These are phyloP conservation scores for Speoplatyrhinus poulsoni DNA, from an alignment of 2,113 vertebrate species.

Conservation along the genomic window DNA sequence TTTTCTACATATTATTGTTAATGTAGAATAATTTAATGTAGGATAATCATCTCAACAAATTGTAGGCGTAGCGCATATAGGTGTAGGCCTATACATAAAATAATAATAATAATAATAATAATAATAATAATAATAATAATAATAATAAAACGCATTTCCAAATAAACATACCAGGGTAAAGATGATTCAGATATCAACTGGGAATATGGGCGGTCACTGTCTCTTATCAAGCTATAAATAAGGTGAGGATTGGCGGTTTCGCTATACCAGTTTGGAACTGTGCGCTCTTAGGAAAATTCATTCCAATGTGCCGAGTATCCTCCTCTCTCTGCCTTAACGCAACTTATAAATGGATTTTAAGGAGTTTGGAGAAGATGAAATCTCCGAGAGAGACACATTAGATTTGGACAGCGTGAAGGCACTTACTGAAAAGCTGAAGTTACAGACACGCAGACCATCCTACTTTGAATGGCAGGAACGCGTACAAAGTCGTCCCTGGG, in stretches of 20 bases:
- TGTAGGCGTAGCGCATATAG: too few species aligned
- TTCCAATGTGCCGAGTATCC: slow-evolving; percentile 43
- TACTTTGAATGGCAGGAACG: slow-evolving; percentile 91
- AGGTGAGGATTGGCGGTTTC: slow-evolving; percentile 50
- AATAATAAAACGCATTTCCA: too few species aligned
- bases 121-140: background rate
- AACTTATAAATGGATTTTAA: slow-evolving; percentile 75
- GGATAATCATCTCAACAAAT: too few species aligned
- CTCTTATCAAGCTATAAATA: slow-evolving; percentile 49
- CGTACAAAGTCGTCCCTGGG: slow-evolving; percentile 81
- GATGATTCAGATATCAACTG: background rate
- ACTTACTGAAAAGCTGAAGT: slow-evolving; percentile 85
- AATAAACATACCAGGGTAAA: slow-evolving; percentile 7
- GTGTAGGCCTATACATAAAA: too few species aligned
- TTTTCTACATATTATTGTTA: too few species aligned
- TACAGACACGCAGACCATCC: slow-evolving; percentile 89
- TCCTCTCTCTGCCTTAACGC: slow-evolving; percentile 26
- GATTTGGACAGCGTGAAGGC: slow-evolving; percentile 88
- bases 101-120: background rate
- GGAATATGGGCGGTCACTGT: slow-evolving; percentile 64
- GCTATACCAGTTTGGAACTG: slow-evolving; percentile 2
- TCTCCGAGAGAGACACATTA: slow-evolving; percentile 72
- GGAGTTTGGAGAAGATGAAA: slow-evolving; percentile 78
- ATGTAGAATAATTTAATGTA: too few species aligned
- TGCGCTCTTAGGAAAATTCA: background rate